A percentile compares a stretch with the other conserved stretches of the same genome.
Evolutionary conservation across 2,888 invertebrate genomes (phyloP).

Genomic region (Drosophila monieri): DNA sequence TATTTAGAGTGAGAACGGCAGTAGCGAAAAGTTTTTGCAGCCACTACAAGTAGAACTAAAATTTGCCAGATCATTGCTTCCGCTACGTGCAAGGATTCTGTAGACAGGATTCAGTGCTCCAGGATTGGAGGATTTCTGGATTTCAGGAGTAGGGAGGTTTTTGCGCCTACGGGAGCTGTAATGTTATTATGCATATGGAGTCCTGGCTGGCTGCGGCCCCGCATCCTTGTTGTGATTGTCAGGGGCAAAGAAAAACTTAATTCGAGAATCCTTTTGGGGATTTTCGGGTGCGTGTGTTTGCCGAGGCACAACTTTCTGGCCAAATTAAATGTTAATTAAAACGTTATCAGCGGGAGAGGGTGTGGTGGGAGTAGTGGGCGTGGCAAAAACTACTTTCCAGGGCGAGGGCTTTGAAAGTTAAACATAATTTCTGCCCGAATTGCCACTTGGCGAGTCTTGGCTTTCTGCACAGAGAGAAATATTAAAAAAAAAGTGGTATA

Average conservation of each 20-base stretch:
- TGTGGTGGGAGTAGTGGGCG: background rate
- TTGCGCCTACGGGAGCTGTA: slow-evolving; percentile 37
- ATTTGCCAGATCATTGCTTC: slow-evolving; percentile 78
- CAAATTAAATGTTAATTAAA: slow-evolving; percentile 77
- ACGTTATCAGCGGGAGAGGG: slow-evolving; percentile 50
- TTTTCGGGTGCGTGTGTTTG: slow-evolving; percentile 22
- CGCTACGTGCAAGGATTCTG: slow-evolving; percentile 72
- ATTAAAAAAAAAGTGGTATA: background rate
- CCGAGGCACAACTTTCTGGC: slow-evolving; percentile 48
- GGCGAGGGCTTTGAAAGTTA: slow-evolving; percentile 65
- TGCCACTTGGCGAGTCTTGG: slow-evolving; percentile 65
- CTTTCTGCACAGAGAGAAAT: slow-evolving; percentile 18
- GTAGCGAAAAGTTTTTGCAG: slow-evolving; percentile 64
- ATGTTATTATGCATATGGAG: slow-evolving; percentile 65
- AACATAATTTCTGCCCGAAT: slow-evolving; percentile 77
- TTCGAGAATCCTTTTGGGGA: slow-evolving; percentile 22
- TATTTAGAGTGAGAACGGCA: slow-evolving; percentile 65
- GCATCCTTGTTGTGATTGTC: slow-evolving; percentile 62
- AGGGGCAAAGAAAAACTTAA: slow-evolving; percentile 49
- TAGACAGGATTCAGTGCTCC: background rate
- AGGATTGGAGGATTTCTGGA: slow-evolving; percentile 30
- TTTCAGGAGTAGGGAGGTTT: slow-evolving; percentile 38
- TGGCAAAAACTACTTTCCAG: slow-evolving; percentile 15
- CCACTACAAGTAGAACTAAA: slow-evolving; percentile 73
- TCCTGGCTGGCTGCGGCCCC: slow-evolving; percentile 23